Evolutionary conservation across 2,888 invertebrate genomes (phyloP), one percentile per base, ranked within the genome.

Genomic region (Patella ulyssiponensis): DNA sequence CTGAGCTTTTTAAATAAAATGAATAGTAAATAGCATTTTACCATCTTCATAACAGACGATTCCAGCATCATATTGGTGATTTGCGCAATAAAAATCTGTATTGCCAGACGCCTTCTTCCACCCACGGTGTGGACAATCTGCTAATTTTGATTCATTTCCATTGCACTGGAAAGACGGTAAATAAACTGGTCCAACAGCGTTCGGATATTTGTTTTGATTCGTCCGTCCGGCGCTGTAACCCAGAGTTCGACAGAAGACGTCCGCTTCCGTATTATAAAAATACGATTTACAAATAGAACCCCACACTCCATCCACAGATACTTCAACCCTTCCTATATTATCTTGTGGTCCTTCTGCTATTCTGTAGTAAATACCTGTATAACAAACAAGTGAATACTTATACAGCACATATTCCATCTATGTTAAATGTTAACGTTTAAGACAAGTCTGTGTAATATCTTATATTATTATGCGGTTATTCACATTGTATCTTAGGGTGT

Each of bases 271-370:
- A 79, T 94, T 90, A n/a, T 94, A 94, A 87, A 95, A 95, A 85
- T 94, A 94, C 83, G 95, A 95, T 86, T 95, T 95, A 88, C 96
- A 96, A 9, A 96, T 93, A 79, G 94, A 94, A 0, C 95, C 95
- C 94, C 94, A 95, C 78, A 93, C 92, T 0, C 94, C 95, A 80
- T 92, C 90, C 94, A 95, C 93, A 90, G 94, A 94, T 7, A 96
- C 94, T 92, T 95, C 95, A 12, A 95, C 91, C 14, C 88, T 84
- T 7, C 89, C 89, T 71, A 85, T 82, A 69, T 84, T 81, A 7
- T 73, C 56, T 7, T 80, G 81, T 7, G 69, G 76, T 5, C 80
- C 80, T 33, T 85, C 86, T 5, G 44, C 44, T n/a, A 88, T 77
- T n/a, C 86, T 83, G 81, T 83, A 86, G 53, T 80, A 77, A 11